Conservation (phyloP, 2,888 invertebrate species). For the Notodonta ziczac region DNA sequence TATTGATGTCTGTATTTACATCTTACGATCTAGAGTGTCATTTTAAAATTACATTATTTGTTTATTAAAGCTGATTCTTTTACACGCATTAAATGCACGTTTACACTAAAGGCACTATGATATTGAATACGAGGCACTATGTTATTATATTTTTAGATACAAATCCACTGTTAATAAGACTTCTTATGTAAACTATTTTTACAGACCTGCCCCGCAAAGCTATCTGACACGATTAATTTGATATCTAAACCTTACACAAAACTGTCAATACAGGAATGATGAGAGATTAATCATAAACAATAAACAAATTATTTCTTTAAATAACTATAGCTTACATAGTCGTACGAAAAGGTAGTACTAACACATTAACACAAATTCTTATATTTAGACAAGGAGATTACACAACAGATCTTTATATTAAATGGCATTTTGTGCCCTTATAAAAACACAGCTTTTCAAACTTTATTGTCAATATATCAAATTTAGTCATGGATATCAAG, state of each 20-base stretch:
- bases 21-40: constrained; percentile 18
- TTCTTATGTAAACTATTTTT: too few species aligned
- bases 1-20: constrained; percentile 18
- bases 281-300: constrained; percentile 3
- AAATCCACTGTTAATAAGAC: too few species aligned
- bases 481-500: too few species aligned
- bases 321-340: background rate
- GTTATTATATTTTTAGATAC: too few species aligned
- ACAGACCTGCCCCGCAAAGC: too few species aligned
- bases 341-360: too few species aligned
- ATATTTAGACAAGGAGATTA: too few species aligned
- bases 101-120: constrained; percentile 8
- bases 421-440: background rate
- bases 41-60: constrained; percentile 13
- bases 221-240: too few species aligned
- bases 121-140: constrained; percentile 2
- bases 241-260: background rate
- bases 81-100: constrained; percentile 31
- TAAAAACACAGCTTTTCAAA: too few species aligned
- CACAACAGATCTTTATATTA: too few species aligned
- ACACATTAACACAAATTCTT: too few species aligned
- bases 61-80: constrained; percentile 35
- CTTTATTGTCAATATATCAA: too few species aligned
- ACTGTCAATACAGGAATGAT: constrained; percentile 31
- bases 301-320: background rate